These are phyloP conservation scores for Agrochola circellaris DNA, from an alignment of 2,888 invertebrate genomes.

Conservation along the genomic window DNA sequence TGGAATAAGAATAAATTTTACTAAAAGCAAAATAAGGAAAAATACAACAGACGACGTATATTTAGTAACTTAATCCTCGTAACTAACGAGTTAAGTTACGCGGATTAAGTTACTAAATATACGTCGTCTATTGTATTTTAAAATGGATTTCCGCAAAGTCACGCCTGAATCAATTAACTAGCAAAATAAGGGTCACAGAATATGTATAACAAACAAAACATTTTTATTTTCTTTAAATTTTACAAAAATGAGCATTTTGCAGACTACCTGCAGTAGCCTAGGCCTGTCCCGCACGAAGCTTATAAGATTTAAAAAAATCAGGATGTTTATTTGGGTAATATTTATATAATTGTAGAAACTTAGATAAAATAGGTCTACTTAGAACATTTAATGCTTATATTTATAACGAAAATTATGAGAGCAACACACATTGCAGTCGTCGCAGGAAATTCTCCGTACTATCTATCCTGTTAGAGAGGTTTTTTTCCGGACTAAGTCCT, in stretches of 20 bases:
- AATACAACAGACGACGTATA: no score
- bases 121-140: no score
- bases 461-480: background rate
- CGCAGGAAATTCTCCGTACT: background rate
- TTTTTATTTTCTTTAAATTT: background rate
- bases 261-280: background rate
- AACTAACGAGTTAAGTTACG: no score
- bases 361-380: background rate
- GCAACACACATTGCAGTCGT: background rate
- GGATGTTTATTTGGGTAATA: background rate
- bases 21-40: background rate
- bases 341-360: background rate
- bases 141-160: no score
- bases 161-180: no score
- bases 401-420: background rate
- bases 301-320: background rate
- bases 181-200: background rate
- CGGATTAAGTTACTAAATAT: no score
- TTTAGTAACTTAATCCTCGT: no score
- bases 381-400: background rate
- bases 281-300: no score
- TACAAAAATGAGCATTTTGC: no score
- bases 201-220: background rate
- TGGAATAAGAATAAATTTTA: no score
- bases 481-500: no score